Conservation (phyloP, 1,140 invertebrate species). For the Drosophila athabasca region DNA sequence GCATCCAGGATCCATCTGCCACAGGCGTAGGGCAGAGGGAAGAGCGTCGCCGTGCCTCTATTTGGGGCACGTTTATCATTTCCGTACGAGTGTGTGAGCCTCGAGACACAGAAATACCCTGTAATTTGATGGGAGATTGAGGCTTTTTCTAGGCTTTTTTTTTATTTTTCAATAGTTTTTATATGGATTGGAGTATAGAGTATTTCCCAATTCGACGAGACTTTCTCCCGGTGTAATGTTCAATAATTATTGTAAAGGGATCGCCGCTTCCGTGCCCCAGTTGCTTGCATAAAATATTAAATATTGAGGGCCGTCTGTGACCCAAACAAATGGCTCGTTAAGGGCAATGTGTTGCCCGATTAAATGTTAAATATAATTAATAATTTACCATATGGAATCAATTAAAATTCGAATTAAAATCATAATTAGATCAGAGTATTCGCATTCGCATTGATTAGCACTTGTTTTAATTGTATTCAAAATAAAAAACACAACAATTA, state of each 20-base stretch:
- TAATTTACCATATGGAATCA: too few species aligned
- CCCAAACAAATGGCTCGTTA: slow-evolving; percentile 38
- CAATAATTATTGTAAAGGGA: too few species aligned
- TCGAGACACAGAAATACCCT: too few species aligned
- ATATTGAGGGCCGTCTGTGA: slow-evolving; percentile 26
- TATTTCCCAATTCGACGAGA: too few species aligned
- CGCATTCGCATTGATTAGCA: slow-evolving; percentile 1
- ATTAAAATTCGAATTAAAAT: background rate
- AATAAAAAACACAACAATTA: background rate
- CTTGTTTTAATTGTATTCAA: background rate
- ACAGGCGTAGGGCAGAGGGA: slow-evolving; percentile 11
- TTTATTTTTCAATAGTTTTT: too few species aligned
- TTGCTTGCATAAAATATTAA: slow-evolving; percentile 44
- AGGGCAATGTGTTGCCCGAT: slow-evolving; percentile 13
- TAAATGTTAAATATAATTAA: slow-evolving; percentile 2
- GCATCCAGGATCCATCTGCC: too few species aligned
- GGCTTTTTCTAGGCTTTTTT: too few species aligned
- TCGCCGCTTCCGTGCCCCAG: slow-evolving; percentile 10
- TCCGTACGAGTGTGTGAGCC: too few species aligned
- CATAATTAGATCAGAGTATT: slow-evolving; percentile 14
- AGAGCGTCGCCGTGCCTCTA: background rate
- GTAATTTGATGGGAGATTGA: too few species aligned
- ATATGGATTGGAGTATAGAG: too few species aligned
- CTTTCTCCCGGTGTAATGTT: too few species aligned
- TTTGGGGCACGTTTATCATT: slow-evolving; percentile 38